A percentile compares a stretch with the other conserved stretches of the same genome.
Evolutionary conservation across 2,113 vertebrate species (phyloP).

Genomic region (pig (Sus scrofa)): T2T-Sscrofa CM000824.6:157462001-157462500

Average conservation of each 20-base stretch:
- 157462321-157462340: constrained; percentile 15
- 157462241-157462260: constrained; percentile 6
- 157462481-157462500: constrained; percentile 6
- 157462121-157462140: constrained; percentile 74
- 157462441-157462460: constrained; percentile 40
- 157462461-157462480: constrained; percentile 36
- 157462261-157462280: constrained; percentile 19
- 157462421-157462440: constrained; percentile 13
- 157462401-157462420: not conserved
- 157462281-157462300: constrained; percentile 47
- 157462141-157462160: not conserved
- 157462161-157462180: not conserved
- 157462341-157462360: constrained; percentile 14
- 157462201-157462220: not conserved
- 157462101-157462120: constrained; percentile 71
- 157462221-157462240: constrained; percentile 20
- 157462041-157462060: constrained; percentile 82
- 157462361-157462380: constrained; percentile 21
- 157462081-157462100: constrained; percentile 82
- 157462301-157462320: constrained; percentile 15
- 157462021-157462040: constrained; percentile 70
- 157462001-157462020: constrained; percentile 80
- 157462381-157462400: constrained; percentile 34
- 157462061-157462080: constrained; percentile 83
- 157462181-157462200: not conserved